Evolutionary conservation across 2,797 vertebrate species (phyloP).

Genomic region (Choloepus didactylus): DNA sequence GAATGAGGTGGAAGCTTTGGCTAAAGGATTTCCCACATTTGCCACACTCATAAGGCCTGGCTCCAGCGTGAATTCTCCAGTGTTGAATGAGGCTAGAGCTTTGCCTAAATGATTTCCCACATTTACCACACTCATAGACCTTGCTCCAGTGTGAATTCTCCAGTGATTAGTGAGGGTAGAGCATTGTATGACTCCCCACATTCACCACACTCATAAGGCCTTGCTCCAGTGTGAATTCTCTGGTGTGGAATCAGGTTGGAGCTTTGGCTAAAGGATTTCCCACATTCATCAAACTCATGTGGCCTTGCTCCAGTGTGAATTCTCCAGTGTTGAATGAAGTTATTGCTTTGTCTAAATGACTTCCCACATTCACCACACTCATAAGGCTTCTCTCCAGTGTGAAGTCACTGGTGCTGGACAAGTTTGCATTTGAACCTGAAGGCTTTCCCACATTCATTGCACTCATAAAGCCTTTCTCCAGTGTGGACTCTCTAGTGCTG

Average conservation of each 20-base stretch:
- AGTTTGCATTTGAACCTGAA: not conserved
- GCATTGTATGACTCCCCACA: not conserved
- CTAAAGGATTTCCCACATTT: not conserved
- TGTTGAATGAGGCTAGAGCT: not conserved
- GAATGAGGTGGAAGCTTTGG: not conserved
- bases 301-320: not conserved
- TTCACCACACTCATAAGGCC: not conserved
- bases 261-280: not conserved
- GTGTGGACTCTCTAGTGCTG: slow-evolving; percentile 29
- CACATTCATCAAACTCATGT: not conserved
- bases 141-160: not conserved
- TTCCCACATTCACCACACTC: not conserved
- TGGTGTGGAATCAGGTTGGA: not conserved
- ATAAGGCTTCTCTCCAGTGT: not conserved
- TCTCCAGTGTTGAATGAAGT: not conserved
- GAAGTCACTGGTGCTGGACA: not conserved
- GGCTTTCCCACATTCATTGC: not conserved
- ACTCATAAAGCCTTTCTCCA: not conserved
- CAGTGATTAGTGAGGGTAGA: not conserved
- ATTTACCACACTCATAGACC: not conserved
- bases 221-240: not conserved
- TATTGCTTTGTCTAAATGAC: not conserved
- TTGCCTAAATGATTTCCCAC: not conserved
- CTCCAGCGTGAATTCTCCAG: not conserved
- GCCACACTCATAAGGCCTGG: not conserved